phyloP scores from a whole-genome alignment of 2,888 invertebrate species.

The Pecten maximus region DNA sequence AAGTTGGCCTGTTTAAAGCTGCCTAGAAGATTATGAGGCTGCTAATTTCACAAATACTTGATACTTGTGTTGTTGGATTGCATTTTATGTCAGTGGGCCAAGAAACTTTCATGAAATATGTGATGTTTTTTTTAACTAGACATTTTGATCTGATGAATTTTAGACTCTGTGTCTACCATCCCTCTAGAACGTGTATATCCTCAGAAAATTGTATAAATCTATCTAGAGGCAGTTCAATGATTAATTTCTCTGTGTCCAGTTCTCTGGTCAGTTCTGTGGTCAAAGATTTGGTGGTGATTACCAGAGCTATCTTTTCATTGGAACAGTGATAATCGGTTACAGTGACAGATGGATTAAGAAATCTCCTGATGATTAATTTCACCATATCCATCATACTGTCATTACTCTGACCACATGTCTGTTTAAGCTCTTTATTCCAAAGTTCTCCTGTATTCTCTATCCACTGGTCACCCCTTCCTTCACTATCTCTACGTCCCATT shows the following conservation, averaged over 20 bases:
- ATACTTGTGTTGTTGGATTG: too few species aligned
- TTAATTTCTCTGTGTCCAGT: background rate
- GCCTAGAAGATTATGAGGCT: too few species aligned
- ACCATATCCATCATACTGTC: background rate
- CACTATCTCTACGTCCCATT: too few species aligned
- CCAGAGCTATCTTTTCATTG: background rate
- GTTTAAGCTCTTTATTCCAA: background rate
- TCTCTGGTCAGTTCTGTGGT: background rate
- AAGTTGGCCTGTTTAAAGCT: too few species aligned
- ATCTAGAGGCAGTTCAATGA: background rate
- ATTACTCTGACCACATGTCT: background rate
- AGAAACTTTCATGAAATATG: too few species aligned
- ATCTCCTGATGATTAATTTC: background rate
- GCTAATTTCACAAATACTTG: too few species aligned
- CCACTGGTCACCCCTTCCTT: background rate
- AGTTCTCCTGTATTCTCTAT: background rate
- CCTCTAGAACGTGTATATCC: background rate
- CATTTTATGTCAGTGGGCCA: too few species aligned
- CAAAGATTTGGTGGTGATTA: background rate
- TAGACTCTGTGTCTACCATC: background rate
- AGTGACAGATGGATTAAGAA: constrained; percentile 19
- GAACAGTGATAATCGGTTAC: background rate
- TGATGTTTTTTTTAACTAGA: too few species aligned
- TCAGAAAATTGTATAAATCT: too few species aligned
- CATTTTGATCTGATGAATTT: background rate